Base-by-base conservation (phyloP, 1,140 invertebrate genomes). In the Drosophila ironensis region DNA sequence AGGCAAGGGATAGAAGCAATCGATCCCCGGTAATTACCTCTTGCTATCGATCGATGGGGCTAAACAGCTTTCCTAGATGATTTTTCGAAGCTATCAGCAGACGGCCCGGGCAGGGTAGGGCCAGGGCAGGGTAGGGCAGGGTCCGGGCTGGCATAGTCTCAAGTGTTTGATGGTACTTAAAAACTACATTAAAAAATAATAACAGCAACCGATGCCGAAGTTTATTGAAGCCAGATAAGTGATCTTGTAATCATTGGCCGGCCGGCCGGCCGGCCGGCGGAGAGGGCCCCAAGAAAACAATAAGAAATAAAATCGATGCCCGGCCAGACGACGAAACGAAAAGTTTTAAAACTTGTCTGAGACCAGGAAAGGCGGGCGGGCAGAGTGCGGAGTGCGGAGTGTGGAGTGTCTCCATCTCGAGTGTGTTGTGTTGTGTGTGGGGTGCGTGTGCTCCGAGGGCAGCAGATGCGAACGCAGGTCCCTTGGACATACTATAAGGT, bases 151-250 rank as follows among this genome's bases (percentile, higher is more conserved):
- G 74, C 70, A 80, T 80, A 86, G 74, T 74, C 80, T 84, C 74
- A 84, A 84, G 80, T 84, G 80, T 84, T 84, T 84, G 80, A 84
- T 71, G 80, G 80, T 84, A 86, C 78, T 84, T 84, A 84, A 84
- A 82, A 84, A 84, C 74, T 84, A 84, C 78, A 84, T 84, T 84
- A 84, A 86, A 86, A 84, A 84, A 84, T 84, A 84, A 84, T 84
- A 80, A 84, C 71, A 80, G 73, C 77, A 77, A 66, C 68, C 78
- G 69, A 70, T 61, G 76, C 72, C 71, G 64, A 77, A 72, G 76
- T 82, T 82, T 81, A 81, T 81, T 81, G 76, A 82, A 81, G 77
- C 50, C 75, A 78, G 80, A 84, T 84, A 84, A 84, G 81, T 86
- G 80, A 84, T 84, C 80, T 84, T 84, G 80, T 84, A 84, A 84